Evolutionary conservation across 2,113 vertebrate species (phyloP).

Genomic region (Neodon shergylaensis): DNA sequence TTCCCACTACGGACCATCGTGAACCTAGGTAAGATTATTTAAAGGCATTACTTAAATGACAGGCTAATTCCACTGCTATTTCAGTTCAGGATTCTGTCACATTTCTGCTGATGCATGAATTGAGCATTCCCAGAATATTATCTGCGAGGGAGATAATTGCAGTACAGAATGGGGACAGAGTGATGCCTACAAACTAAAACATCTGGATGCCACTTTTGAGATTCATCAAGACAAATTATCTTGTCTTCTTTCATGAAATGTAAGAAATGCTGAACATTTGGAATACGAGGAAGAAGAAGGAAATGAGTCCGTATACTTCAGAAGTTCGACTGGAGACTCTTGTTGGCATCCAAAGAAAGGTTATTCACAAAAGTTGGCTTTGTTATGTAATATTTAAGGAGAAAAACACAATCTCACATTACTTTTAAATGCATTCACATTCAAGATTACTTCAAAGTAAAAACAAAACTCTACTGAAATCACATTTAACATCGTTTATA

Average conservation of each 20-base stretch:
- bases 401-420: background rate
- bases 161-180: conserved; percentile 53
- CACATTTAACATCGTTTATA: conserved; percentile 29
- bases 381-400: conserved; percentile 32
- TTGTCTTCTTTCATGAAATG: conserved; percentile 44
- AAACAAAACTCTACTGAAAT: background rate
- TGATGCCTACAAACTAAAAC: conserved; percentile 54
- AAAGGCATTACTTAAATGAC: conserved; percentile 46
- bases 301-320: conserved; percentile 23
- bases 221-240: conserved; percentile 62
- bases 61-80: conserved; percentile 59
- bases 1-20: conserved; percentile 87
- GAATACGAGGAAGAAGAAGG: background rate
- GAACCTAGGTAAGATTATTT: conserved; percentile 76
- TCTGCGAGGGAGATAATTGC: conserved; percentile 59
- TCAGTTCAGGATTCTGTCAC: conserved; percentile 48
- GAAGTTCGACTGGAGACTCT: conserved; percentile 46
- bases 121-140: conserved; percentile 64
- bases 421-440: conserved; percentile 45
- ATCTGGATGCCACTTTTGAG: conserved; percentile 63
- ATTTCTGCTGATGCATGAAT: conserved; percentile 51
- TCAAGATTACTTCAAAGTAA: background rate
- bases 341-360: background rate
- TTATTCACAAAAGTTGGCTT: background rate
- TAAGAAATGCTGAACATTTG: conserved; percentile 39